Evolutionary conservation across 2,797 vertebrate genomes (phyloP), one percentile per base, ranked within the genome.

Genomic region (Molothrus ater): DNA sequence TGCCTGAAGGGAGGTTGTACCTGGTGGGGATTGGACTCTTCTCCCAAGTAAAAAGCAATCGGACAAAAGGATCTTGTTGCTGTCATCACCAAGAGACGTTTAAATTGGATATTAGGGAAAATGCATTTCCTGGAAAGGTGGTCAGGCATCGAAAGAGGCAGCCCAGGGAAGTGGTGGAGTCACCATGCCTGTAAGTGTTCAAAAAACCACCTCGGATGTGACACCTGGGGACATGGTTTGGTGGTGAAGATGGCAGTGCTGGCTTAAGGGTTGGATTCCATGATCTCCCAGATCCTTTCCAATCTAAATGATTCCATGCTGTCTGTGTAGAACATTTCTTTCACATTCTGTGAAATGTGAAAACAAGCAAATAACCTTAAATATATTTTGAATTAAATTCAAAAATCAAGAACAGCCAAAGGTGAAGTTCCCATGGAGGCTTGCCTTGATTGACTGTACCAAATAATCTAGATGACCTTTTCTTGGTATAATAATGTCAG

Each of bases 401-500:
- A 45, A 69, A 86, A 86, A 65, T 83, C 31, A 31, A 24, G 57
- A 85, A 59, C 15, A 78, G 31, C 42, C 80, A 59, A 88, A 86
- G 80, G 48, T 81, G 66, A 93, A 83, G 51, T 40, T 93, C 36
- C 29, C 13, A 5, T 13, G 38, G 59, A 66, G 34, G 38, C 50
- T 76, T 71, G 34, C 28, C 84, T 92, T 92, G 43, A 51, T 72
- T 54, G 43, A 40, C 50, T 83, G 40, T 63, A 72, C 47, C 50
- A 75, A 84, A 95, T 81, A 85, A 90, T 60, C 60, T 60, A 69
- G n/a, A 21, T 95, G 80, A 90, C 79, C 75, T 95, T 94, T 90
- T 38, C 65, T 57, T 32, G 66, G 32, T 56, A 36, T 75, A 88
- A 51, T 66, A 69, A 75, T 70, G 17, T 81, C 19, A 8, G 60